These are phyloP conservation scores for Parascotia fuliginaria DNA, from an alignment of 2,888 invertebrate species.

Conservation along the genomic window DNA sequence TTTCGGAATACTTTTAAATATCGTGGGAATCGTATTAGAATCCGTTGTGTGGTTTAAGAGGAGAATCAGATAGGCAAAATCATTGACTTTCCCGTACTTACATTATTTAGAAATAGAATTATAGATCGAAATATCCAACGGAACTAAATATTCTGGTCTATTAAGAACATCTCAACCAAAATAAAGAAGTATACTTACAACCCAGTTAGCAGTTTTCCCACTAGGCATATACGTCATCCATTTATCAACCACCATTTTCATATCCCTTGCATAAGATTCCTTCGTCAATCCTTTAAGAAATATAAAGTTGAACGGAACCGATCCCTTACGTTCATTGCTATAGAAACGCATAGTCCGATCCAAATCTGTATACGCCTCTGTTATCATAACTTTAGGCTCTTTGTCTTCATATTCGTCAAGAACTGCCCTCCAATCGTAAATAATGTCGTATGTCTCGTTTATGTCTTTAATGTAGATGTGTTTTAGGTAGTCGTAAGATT, in stretches of 20 bases:
- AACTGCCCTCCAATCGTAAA: slow-evolving; percentile 87
- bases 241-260: slow-evolving; percentile 77
- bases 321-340: slow-evolving; percentile 80
- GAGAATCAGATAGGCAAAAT: too few species aligned
- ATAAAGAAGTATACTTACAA: slow-evolving; percentile 83
- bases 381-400: slow-evolving; percentile 84
- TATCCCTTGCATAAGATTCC: slow-evolving; percentile 81
- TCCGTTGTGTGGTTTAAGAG: too few species aligned
- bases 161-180: too few species aligned
- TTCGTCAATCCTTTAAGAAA: slow-evolving; percentile 80
- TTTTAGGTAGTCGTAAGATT: slow-evolving; percentile 80
- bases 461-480: slow-evolving; percentile 85
- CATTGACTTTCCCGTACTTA: too few species aligned
- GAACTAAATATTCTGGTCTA: too few species aligned
- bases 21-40: too few species aligned
- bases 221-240: slow-evolving; percentile 87
- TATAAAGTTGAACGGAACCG: slow-evolving; percentile 89
- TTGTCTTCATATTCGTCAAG: slow-evolving; percentile 80
- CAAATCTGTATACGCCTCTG: slow-evolving; percentile 86
- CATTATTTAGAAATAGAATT: too few species aligned
- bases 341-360: slow-evolving; percentile 85
- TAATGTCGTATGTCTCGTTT: slow-evolving; percentile 84
- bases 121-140: too few species aligned
- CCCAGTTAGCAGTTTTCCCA: slow-evolving; percentile 87
- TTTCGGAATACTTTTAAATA: too few species aligned